Evolutionary conservation across 2,888 invertebrate genomes (phyloP), one percentile per base, ranked within the genome.

Genomic region (Agrilus cyanescens): DNA sequence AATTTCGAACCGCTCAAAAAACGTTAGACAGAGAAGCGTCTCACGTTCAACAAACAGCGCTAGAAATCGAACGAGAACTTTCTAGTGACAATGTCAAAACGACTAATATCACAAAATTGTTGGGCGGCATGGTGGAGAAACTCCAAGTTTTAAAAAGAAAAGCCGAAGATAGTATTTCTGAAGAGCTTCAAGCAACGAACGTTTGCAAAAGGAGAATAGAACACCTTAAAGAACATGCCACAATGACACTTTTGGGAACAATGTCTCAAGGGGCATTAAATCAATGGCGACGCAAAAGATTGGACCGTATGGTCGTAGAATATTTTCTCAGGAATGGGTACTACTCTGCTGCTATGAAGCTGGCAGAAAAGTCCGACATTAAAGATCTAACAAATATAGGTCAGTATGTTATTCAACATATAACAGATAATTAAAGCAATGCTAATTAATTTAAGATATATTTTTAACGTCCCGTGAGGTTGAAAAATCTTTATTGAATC

Each of bases 261-360:
- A 45, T 62, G 12, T 65, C 64, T 3, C 67, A 75, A 67, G 73
- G 77, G 1, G 71, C 78, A 4, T 66, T 82, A 43, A 80, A 78
- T 61, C 81, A 83, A 50, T 94, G 91, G 89, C 79, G 85, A 46
- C 78, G 85, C 50, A 82, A 85, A 50, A 78, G 96, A 25, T 69
- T 97, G 41, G 95, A 97, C 67, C 78, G 98, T 40, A 90, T 98
- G 86, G 74, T 98, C 40, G 90, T 97, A 12, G 97, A 98, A 62
- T 95, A 97, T 67, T 87, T 96, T 60, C 73, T 98, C 14, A 74
- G 95, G 44, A 85, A 87, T 61, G 97, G 98, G 1, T 95, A 93
- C 68, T 96, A 98, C 63, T 88, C 88, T 58, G 86, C 95, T 0
- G 97, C 97, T 0, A 81, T 85, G 50, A 82, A 83, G 57, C 70